These are phyloP conservation scores for Carcharodon carcharias DNA, from an alignment of 2,797 vertebrate species.

Conservation along the genomic window DNA sequence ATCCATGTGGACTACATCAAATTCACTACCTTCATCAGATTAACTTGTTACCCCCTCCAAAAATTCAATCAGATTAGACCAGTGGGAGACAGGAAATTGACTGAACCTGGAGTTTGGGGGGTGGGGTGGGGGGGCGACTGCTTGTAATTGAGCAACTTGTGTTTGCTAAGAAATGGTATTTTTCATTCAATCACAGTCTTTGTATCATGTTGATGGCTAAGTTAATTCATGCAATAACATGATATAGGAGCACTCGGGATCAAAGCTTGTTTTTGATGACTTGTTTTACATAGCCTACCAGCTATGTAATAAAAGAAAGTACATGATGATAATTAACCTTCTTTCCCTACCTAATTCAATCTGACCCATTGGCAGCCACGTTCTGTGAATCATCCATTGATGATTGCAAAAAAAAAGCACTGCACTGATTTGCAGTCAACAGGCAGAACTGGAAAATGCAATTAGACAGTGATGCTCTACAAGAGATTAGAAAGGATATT, in stretches of 20 bases:
- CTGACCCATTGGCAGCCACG: not conserved
- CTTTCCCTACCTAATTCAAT: not conserved
- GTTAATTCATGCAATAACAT: not conserved
- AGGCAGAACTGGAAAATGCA: not conserved
- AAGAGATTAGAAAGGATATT: not conserved
- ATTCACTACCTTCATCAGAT: not conserved
- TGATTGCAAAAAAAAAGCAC: not conserved
- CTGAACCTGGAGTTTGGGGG: not conserved
- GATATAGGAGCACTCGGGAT: not conserved
- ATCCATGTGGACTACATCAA: not conserved
- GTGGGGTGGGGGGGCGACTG: too few species aligned
- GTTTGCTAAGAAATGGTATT: not conserved
- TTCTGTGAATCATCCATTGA: not conserved
- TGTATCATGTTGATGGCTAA: not conserved
- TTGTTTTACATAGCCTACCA: not conserved
- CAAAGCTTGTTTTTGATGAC: not conserved
- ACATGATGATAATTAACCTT: not conserved
- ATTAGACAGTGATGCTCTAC: not conserved
- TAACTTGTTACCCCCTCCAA: too few species aligned
- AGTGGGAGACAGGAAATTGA: not conserved
- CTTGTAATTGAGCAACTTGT: too few species aligned
- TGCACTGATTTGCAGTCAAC: not conserved
- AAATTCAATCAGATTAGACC: not conserved
- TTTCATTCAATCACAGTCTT: not conserved
- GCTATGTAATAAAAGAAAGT: not conserved